Percentiles rank a stretch among this genome's conserved stretches.
phyloP scores from a whole-genome alignment of 2,888 invertebrate species.

The Hyalella azteca region DNA sequence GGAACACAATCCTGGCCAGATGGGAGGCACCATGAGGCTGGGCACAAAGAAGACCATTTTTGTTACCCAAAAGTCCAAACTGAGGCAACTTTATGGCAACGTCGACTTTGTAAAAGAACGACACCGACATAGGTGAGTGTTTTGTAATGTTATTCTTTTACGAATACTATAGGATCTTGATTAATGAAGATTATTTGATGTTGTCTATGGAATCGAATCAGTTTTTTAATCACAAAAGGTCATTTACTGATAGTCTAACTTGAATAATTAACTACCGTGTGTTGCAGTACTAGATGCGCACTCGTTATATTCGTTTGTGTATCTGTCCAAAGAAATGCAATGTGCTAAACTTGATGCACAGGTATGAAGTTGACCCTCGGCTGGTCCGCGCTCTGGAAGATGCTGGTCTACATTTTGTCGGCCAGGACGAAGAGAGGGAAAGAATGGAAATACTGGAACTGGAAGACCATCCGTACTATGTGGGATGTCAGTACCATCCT shows the following conservation, averaged over 20 bases:
- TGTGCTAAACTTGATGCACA: no score
- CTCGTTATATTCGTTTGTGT: no score
- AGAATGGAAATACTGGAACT: constrained; percentile 95
- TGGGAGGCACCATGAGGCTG: constrained; percentile 98
- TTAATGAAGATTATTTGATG: no score
- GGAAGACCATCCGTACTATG: constrained; percentile 85
- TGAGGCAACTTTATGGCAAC: constrained; percentile 75
- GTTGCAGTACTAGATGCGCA: no score
- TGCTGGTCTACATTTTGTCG: constrained; percentile 86
- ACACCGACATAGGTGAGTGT: constrained; percentile 81
- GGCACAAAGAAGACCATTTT: constrained; percentile 91
- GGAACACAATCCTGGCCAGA: constrained; percentile 89
- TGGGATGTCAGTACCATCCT: constrained; percentile 96
- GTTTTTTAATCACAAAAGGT: no score
- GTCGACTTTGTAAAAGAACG: constrained; percentile 85
- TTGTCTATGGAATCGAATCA: no score
- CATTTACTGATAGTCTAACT: no score
- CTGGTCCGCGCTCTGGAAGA: constrained; percentile 79
- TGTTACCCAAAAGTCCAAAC: constrained; percentile 62
- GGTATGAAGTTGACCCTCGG: constrained; percentile 92
- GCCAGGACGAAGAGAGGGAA: constrained; percentile 63
- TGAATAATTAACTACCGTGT: no score
- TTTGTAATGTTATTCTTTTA: no score
- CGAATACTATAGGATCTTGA: no score
- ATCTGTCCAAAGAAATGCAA: no score